Evolutionary conservation across 2,113 vertebrate genomes (phyloP).

Genomic region (Aplodontia rufa): DNA sequence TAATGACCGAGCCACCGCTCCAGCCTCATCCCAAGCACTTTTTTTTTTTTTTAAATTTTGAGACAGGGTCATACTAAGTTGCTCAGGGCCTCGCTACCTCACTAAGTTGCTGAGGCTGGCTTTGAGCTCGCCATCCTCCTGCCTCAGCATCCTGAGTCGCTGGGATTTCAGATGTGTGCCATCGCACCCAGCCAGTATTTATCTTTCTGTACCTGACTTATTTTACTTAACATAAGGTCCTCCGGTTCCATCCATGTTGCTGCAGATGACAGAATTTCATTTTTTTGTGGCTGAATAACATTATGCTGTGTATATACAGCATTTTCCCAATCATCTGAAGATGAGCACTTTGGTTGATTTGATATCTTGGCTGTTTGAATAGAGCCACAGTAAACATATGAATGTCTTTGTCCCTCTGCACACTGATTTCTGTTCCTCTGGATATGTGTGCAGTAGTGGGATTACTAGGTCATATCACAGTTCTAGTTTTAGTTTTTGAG

Average conservation of each 20-base stretch:
- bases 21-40: too few relatives aligned
- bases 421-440: background rate
- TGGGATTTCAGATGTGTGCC: too few relatives aligned
- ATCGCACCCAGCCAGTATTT: too few relatives aligned
- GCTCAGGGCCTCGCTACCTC: too few relatives aligned
- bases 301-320: background rate
- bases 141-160: too few relatives aligned
- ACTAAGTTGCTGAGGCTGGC: too few relatives aligned
- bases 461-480: background rate
- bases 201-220: background rate
- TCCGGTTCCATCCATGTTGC: background rate
- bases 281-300: background rate
- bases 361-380: background rate
- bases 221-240: background rate
- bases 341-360: background rate
- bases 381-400: background rate
- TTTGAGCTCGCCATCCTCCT: too few relatives aligned
- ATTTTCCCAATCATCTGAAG: background rate
- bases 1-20: too few relatives aligned
- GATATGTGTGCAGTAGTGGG: background rate
- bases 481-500: background rate
- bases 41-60: too few relatives aligned
- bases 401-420: background rate
- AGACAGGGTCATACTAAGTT: too few relatives aligned
- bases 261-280: background rate